Conservation (phyloP, 2,888 invertebrate species). For the Beris chalybata region DNA sequence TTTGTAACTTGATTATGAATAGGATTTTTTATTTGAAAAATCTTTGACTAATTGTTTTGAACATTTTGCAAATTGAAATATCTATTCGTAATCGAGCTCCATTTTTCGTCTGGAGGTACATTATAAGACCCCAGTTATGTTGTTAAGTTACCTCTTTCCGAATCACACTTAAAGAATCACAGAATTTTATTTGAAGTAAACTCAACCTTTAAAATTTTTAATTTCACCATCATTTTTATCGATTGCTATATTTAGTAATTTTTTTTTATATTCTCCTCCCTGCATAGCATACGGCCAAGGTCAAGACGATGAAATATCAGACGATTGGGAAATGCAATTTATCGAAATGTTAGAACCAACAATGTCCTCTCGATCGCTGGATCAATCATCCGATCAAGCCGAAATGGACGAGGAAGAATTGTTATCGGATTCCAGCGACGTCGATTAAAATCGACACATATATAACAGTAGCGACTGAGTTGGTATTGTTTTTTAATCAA, state of each 20-base stretch:
- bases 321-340: conserved; percentile 44
- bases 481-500: conserved; percentile 28
- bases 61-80: no score
- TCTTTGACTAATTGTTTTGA: no score
- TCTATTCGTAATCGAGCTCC: no score
- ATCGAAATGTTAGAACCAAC: conserved; percentile 48
- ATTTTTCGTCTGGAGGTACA: no score
- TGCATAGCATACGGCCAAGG: conserved; percentile 51
- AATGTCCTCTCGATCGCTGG: conserved; percentile 40
- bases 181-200: no score
- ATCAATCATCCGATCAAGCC: conserved; percentile 46
- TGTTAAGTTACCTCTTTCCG: no score
- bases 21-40: no score
- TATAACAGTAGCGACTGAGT: conserved; percentile 28
- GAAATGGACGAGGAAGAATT: conserved; percentile 49
- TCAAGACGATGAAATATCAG: conserved; percentile 47
- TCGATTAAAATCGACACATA: conserved; percentile 46
- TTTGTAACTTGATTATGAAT: no score
- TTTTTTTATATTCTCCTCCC: conserved; percentile 20
- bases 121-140: no score
- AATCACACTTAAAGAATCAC: no score
- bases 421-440: conserved; percentile 49
- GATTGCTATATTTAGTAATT: conserved; percentile 4
- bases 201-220: no score
- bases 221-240: not conserved